Conservation (phyloP, 1,140 invertebrate species). For the Drosophila takahashii region DNA sequence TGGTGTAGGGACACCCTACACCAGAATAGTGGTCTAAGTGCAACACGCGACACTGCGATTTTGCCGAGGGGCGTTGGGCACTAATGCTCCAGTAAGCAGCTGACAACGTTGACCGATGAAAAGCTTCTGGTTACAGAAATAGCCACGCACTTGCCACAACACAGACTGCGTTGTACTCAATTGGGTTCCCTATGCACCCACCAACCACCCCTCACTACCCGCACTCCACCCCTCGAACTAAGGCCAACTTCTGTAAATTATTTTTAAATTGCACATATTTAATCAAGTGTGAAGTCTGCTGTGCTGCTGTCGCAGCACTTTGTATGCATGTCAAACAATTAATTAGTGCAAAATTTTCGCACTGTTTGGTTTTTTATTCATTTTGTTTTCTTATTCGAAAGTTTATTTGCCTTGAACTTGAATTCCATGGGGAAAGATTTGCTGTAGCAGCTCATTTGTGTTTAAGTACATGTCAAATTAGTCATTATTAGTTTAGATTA, state of each 20-base stretch:
- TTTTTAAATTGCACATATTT: slow-evolving; percentile 73
- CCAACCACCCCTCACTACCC: not conserved
- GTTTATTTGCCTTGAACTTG: slow-evolving; percentile 16
- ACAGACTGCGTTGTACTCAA: slow-evolving; percentile 30
- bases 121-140: slow-evolving; percentile 43
- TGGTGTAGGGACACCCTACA: too few species aligned
- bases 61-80: not conserved
- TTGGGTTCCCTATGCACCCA: not conserved
- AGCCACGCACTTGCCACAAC: slow-evolving; percentile 60
- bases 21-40: slow-evolving; percentile 7
- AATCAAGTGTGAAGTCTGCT: slow-evolving; percentile 59
- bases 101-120: slow-evolving; percentile 26
- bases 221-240: slow-evolving; percentile 1
- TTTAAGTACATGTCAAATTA: not conserved
- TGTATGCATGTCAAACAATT: slow-evolving; percentile 57
- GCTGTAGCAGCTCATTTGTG: not conserved
- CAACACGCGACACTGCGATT: slow-evolving; percentile 34
- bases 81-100: slow-evolving; percentile 10
- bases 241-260: slow-evolving; percentile 49
- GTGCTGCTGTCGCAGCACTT: slow-evolving; percentile 2
- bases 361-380: not conserved
- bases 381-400: not conserved
- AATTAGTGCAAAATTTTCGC: slow-evolving; percentile 41
- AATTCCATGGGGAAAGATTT: not conserved
- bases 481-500: not conserved